Conservation (phyloP, 2,797 vertebrate species). For the Sternotherus odoratus region DNA sequence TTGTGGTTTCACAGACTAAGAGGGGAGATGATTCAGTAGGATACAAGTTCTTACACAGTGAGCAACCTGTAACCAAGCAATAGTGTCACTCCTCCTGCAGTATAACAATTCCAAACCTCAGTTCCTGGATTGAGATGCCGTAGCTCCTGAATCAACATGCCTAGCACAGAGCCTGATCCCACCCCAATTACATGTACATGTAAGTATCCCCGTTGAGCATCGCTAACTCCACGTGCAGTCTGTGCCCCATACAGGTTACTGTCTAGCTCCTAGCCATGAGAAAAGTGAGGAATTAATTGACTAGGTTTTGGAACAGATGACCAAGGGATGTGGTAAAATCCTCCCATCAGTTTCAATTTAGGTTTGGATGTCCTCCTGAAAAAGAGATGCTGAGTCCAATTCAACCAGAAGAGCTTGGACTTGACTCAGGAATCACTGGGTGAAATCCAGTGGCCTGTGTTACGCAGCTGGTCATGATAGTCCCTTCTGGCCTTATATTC, state of each 20-base stretch:
- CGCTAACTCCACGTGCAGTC: neutral
- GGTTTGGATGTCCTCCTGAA: neutral
- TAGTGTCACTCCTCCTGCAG: neutral
- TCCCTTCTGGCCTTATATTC: neutral
- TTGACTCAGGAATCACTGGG: neutral
- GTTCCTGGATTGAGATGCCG: neutral
- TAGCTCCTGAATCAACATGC: neutral
- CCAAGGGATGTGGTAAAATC: neutral
- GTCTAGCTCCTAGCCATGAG: neutral
- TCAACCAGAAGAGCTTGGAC: neutral
- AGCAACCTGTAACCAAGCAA: neutral
- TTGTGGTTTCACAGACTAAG: conserved; percentile 16
- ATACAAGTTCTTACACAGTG: neutral
- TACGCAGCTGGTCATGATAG: neutral
- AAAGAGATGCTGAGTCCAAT: neutral
- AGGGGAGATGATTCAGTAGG: neutral
- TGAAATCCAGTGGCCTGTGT: neutral
- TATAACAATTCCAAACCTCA: neutral
- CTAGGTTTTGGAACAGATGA: neutral
- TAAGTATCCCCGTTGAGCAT: neutral
- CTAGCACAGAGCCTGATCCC: neutral
- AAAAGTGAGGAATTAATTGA: neutral
- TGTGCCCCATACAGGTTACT: neutral
- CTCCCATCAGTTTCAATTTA: neutral
- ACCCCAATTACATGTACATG: neutral